These are phyloP conservation scores for Drosophila sordidula DNA, from an alignment of 2,888 invertebrate genomes.

Conservation along the genomic window DNA sequence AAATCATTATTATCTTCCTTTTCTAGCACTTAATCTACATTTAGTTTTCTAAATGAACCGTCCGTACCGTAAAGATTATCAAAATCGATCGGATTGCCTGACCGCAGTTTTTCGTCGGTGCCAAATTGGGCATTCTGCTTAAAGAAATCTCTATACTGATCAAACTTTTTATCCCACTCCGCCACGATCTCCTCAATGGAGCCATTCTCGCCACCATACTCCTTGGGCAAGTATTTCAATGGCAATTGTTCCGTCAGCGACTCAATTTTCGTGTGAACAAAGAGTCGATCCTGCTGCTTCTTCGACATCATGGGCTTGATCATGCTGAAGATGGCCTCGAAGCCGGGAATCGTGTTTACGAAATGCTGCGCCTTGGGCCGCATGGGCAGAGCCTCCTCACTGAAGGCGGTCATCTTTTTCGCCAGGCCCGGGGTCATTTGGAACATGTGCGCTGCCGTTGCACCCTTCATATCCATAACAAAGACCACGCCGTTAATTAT, in stretches of 20 bases:
- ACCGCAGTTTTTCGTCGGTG: slow-evolving; percentile 74
- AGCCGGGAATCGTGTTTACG: slow-evolving; percentile 87
- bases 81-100: slow-evolving; percentile 73
- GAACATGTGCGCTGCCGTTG: slow-evolving; percentile 86
- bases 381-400: slow-evolving; percentile 88
- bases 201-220: slow-evolving; percentile 88
- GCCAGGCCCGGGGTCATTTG: slow-evolving; percentile 87
- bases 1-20: not conserved
- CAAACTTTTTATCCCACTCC: slow-evolving; percentile 72
- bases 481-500: slow-evolving; percentile 86
- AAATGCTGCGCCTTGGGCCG: slow-evolving; percentile 87
- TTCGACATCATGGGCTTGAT: slow-evolving; percentile 87
- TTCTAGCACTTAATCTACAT: slow-evolving; percentile 72
- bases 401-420: slow-evolving; percentile 86
- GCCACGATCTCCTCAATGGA: slow-evolving; percentile 81
- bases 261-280: slow-evolving; percentile 87
- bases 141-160: slow-evolving; percentile 70
- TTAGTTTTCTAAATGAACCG: slow-evolving; percentile 82
- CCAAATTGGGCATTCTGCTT: slow-evolving; percentile 72
- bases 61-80: slow-evolving; percentile 79
- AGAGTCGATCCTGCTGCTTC: slow-evolving; percentile 87
- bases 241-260: slow-evolving; percentile 87
- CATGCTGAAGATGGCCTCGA: slow-evolving; percentile 87
- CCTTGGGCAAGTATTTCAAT: slow-evolving; percentile 87
- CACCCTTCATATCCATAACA: slow-evolving; percentile 87